These are phyloP conservation scores for Drosophila bocqueti DNA, from an alignment of 1,140 invertebrate species.

Conservation along the genomic window DNA sequence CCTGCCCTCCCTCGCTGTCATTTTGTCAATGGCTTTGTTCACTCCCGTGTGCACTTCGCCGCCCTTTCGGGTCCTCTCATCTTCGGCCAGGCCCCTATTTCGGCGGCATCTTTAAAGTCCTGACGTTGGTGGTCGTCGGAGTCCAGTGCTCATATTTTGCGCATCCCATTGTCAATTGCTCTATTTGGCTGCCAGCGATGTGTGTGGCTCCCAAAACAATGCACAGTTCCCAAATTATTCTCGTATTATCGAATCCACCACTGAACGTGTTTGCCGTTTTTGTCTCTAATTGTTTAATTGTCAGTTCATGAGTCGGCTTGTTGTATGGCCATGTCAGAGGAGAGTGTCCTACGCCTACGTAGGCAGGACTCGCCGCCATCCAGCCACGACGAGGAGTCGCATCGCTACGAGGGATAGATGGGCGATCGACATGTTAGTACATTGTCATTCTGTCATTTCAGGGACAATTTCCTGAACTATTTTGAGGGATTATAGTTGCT, in stretches of 20 bases:
- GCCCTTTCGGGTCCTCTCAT: slow-evolving; percentile 68
- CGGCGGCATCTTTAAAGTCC: slow-evolving; percentile 66
- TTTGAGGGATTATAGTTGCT: slow-evolving; percentile 64
- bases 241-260: slow-evolving; percentile 75
- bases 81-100: slow-evolving; percentile 62
- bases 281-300: slow-evolving; percentile 83
- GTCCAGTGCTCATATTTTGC: slow-evolving; percentile 66
- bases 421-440: slow-evolving; percentile 45
- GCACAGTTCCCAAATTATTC: slow-evolving; percentile 69
- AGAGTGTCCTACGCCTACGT: slow-evolving; percentile 17
- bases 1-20: slow-evolving; percentile 21
- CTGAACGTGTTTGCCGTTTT: slow-evolving; percentile 58
- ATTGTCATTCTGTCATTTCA: slow-evolving; percentile 69
- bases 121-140: slow-evolving; percentile 66
- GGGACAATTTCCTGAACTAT: slow-evolving; percentile 46
- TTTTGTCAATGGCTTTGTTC: slow-evolving; percentile 80
- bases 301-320: slow-evolving; percentile 62
- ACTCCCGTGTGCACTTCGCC: slow-evolving; percentile 42
- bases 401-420: slow-evolving; percentile 9
- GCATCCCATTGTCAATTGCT: slow-evolving; percentile 78
- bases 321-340: slow-evolving; percentile 38
- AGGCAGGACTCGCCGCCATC: slow-evolving; percentile 5
- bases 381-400: not conserved
- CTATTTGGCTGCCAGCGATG: slow-evolving; percentile 63
- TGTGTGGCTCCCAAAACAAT: slow-evolving; percentile 51